Conservation (phyloP, 1,140 invertebrate species). For the Archivesica marissinica region DNA sequence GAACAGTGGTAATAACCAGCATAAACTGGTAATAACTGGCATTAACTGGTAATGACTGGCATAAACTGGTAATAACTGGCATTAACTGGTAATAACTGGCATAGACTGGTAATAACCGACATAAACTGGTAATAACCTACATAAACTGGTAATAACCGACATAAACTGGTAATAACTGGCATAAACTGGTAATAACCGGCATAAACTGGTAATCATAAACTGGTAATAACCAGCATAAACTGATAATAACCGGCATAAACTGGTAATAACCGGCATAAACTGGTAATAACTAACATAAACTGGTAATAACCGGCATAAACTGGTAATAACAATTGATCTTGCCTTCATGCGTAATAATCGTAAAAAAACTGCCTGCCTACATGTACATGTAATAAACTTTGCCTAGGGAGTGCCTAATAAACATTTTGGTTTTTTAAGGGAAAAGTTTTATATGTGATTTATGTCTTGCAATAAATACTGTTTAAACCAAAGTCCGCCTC, state of each 20-base stretch:
- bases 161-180: no score
- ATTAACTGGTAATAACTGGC: background rate
- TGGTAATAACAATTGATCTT: slow-evolving; percentile 1
- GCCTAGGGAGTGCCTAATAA: no score
- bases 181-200: no score
- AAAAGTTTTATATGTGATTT: no score
- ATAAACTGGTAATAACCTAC: slow-evolving; percentile 3
- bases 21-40: background rate
- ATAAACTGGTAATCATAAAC: no score
- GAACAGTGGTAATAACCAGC: background rate
- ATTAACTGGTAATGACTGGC: background rate
- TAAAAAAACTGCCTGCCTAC: background rate
- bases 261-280: background rate
- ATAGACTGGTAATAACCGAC: background rate
- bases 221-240: background rate
- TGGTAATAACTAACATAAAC: background rate
- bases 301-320: background rate
- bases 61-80: background rate
- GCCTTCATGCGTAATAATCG: no score
- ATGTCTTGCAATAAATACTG: no score
- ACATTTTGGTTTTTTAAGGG: no score
- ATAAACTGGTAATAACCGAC: background rate
- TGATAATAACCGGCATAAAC: background rate
- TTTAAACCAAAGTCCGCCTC: no score
- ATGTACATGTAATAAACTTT: background rate